Conservation (phyloP, 37 sponge, comb jelly and placozoan species). For the Ephydatia muelleri region DNA sequence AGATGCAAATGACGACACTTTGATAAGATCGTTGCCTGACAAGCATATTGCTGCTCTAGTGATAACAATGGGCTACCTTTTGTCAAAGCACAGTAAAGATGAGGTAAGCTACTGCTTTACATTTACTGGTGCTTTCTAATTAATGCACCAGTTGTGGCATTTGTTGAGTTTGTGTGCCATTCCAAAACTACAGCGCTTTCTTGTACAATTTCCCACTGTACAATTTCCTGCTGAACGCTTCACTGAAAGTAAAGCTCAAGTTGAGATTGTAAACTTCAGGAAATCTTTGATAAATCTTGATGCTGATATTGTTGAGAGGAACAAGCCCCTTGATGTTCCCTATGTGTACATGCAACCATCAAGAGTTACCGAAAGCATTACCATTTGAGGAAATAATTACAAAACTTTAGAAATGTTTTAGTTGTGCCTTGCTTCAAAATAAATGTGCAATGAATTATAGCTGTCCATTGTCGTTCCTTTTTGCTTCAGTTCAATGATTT, state of each 20-base stretch:
- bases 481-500: no score
- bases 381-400: slow-evolving; percentile 7
- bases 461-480: no score
- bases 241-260: neutral
- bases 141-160: neutral
- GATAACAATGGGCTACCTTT: neutral
- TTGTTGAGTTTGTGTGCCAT: neutral
- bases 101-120: slow-evolving; percentile 25
- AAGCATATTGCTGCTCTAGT: neutral
- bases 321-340: slow-evolving; percentile 47
- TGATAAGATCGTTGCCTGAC: slow-evolving; percentile 49
- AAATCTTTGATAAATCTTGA: slow-evolving; percentile 12
- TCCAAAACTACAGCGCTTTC: neutral
- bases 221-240: neutral
- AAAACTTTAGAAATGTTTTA: no score
- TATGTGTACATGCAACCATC: slow-evolving; percentile 48
- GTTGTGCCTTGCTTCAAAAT: no score
- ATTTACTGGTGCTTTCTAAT: neutral
- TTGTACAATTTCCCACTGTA: no score
- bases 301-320: slow-evolving; percentile 11
- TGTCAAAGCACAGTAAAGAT: slow-evolving; percentile 30
- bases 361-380: slow-evolving; percentile 33
- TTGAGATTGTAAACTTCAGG: slow-evolving; percentile 4
- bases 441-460: no score
- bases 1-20: neutral